Evolutionary conservation across 92 coral and sea anemone species (phyloP).

Genomic region (Bergia puertoricense): DNA sequence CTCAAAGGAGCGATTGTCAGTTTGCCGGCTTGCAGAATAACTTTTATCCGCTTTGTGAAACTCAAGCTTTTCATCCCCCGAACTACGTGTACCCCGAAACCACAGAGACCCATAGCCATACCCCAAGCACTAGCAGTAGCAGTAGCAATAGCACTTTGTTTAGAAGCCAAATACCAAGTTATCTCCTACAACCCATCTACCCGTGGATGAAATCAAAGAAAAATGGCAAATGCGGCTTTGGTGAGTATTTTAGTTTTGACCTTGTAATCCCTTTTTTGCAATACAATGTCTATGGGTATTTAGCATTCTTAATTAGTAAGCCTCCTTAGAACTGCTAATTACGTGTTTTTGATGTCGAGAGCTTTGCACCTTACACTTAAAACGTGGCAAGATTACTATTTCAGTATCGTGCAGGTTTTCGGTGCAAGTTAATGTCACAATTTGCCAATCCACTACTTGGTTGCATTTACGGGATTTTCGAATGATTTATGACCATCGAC

Average conservation of each 20-base stretch:
- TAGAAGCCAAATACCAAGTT: slow-evolving; percentile 67
- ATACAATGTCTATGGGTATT: slow-evolving; percentile 37
- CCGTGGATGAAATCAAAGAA: slow-evolving; percentile 98
- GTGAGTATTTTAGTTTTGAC: slow-evolving; percentile 42
- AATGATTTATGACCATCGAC: slow-evolving; percentile 34
- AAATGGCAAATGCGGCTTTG: slow-evolving; percentile 74
- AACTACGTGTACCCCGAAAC: slow-evolving; percentile 10
- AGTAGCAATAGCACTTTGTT: slow-evolving; percentile 1
- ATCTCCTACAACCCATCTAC: slow-evolving; percentile 86
- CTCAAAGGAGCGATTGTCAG: slow-evolving; percentile 80
- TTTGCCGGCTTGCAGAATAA: slow-evolving; percentile 65
- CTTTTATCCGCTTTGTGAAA: slow-evolving; percentile 52
- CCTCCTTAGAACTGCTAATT: slow-evolving; percentile 14
- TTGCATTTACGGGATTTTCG: slow-evolving; percentile 14
- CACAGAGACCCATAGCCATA: not conserved
- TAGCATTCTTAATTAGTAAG: slow-evolving; percentile 33
- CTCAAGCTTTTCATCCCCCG: slow-evolving; percentile 40
- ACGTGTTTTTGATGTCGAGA: slow-evolving; percentile 16
- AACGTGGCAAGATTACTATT: not conserved
- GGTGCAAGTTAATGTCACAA: slow-evolving; percentile 19
- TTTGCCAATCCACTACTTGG: slow-evolving; percentile 21
- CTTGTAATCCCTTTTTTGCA: slow-evolving; percentile 43
- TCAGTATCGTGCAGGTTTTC: slow-evolving; percentile 8
- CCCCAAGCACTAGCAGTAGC: slow-evolving; percentile 19
- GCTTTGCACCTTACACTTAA: slow-evolving; percentile 1